Evolutionary conservation across 64 coral and sea anemone species (phyloP).

Genomic region (Montipora efflorescens): DNA sequence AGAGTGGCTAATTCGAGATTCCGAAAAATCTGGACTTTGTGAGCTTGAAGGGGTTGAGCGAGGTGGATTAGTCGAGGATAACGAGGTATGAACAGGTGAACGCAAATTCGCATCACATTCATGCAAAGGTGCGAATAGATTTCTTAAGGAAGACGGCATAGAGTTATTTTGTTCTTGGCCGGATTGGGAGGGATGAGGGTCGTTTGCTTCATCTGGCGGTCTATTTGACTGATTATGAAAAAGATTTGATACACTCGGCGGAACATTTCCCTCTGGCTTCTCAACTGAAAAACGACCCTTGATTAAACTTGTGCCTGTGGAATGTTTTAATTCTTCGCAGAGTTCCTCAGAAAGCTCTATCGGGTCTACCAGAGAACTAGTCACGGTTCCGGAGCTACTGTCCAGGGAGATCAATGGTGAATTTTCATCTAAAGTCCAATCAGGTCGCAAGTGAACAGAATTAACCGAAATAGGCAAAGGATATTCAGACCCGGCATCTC

Average conservation of each 20-base stretch:
- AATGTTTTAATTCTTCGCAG: constrained; percentile 7
- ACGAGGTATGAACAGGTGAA: background rate
- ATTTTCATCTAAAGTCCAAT: constrained; percentile 37
- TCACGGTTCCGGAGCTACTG: constrained; percentile 1
- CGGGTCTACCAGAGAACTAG: background rate
- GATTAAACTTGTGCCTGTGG: constrained; percentile 22
- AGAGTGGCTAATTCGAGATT: constrained; percentile 18
- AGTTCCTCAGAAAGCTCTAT: background rate
- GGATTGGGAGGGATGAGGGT: background rate
- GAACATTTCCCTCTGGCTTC: background rate
- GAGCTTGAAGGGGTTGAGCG: background rate
- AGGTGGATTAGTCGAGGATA: background rate
- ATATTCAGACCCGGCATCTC: background rate
- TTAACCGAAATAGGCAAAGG: background rate
- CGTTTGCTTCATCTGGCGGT: background rate
- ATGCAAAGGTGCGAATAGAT: constrained; percentile 10
- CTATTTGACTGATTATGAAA: background rate
- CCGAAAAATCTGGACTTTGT: background rate
- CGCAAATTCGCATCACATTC: background rate
- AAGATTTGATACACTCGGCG: background rate
- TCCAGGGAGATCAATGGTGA: background rate
- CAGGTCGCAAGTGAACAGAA: background rate
- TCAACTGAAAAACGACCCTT: background rate
- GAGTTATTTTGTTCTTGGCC: background rate
- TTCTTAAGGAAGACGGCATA: constrained; percentile 16